A percentile compares a stretch with the other conserved stretches of the same genome.
These are phyloP conservation scores for Cotesia typhae DNA, from an alignment of 1,140 invertebrate species.

Conservation along the genomic window DNA sequence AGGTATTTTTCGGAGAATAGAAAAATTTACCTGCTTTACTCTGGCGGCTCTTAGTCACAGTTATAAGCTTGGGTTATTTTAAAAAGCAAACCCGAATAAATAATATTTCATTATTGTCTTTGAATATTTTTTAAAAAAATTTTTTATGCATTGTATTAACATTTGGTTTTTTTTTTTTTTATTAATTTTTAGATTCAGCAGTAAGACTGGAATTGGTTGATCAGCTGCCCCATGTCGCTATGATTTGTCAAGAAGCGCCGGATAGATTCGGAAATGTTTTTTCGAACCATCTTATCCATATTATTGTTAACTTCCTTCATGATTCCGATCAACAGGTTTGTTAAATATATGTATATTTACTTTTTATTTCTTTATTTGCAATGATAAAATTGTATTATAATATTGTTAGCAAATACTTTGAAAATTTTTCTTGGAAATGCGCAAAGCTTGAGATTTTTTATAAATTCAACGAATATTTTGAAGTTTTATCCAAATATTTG, in stretches of 20 bases:
- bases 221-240: conserved; percentile 72
- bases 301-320: conserved; percentile 70
- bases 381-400: background rate
- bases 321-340: conserved; percentile 72
- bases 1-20: background rate
- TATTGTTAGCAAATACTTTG: no score
- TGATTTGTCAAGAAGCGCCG: conserved; percentile 69
- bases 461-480: no score
- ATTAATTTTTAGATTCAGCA: conserved; percentile 64
- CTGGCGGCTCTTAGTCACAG: background rate
- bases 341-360: background rate
- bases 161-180: conserved; percentile 28
- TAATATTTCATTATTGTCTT: conserved; percentile 1
- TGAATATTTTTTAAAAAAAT: background rate
- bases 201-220: conserved; percentile 73
- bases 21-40: conserved; percentile 2
- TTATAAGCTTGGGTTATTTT: conserved; percentile 1
- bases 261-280: conserved; percentile 55
- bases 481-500: no score
- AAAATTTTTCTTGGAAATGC: no score
- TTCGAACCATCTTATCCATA: conserved; percentile 68
- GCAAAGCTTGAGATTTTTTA: no score
- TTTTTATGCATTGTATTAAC: conserved; percentile 20
- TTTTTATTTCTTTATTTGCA: background rate
- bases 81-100: background rate